Percentiles rank a stretch among this genome's conserved stretches.
Evolutionary conservation across 2,113 vertebrate species (phyloP).

Genomic region (Toxostoma redivivum): DNA sequence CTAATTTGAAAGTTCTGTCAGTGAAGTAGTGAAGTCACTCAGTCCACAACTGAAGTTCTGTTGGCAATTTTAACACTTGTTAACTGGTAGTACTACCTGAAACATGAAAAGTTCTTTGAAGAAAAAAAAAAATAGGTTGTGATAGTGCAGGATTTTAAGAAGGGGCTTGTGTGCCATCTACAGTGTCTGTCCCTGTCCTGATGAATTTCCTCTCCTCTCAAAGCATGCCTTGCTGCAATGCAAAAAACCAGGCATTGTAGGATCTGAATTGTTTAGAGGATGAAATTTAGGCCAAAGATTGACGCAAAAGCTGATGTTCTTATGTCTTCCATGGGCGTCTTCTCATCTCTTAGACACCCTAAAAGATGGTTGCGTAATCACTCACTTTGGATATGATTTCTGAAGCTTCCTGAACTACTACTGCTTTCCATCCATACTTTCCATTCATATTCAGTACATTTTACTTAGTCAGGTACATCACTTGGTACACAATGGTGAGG

Average conservation of each 20-base stretch:
- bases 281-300: background rate
- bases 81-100: background rate
- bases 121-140: background rate
- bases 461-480: background rate
- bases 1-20: background rate
- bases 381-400: background rate
- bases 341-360: background rate
- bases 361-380: background rate
- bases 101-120: background rate
- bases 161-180: background rate
- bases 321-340: background rate
- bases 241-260: background rate
- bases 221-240: background rate
- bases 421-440: background rate
- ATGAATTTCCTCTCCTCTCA: background rate
- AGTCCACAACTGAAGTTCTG: background rate
- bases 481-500: background rate
- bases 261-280: background rate
- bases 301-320: background rate
- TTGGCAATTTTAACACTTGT: background rate
- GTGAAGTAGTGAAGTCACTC: background rate
- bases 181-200: background rate
- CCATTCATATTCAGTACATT: background rate
- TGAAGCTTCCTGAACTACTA: background rate
- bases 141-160: background rate